phyloP scores from a whole-genome alignment of 2,888 invertebrate genomes.

The Hypercompe scribonia region DNA sequence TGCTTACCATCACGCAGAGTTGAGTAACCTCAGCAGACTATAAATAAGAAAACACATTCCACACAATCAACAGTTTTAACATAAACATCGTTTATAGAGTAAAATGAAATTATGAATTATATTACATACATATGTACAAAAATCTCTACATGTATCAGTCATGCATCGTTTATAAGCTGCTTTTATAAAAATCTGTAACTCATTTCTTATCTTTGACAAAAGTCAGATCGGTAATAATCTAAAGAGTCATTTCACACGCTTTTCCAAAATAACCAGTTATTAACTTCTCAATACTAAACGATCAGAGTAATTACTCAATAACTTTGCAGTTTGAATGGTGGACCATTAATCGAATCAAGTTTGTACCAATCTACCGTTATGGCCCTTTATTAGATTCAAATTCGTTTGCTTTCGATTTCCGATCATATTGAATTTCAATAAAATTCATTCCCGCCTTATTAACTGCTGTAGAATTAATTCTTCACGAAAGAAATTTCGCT shows the following conservation, averaged over 20 bases:
- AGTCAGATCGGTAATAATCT: background rate
- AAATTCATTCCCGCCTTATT: conserved; percentile 34
- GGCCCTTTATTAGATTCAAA: conserved; percentile 43
- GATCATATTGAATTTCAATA: conserved; percentile 47
- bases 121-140: too few relatives aligned
- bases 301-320: conserved; percentile 34
- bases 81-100: too few relatives aligned
- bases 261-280: conserved; percentile 16
- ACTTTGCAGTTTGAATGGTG: conserved; percentile 40
- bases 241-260: background rate
- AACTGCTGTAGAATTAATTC: conserved; percentile 28
- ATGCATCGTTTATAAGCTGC: background rate
- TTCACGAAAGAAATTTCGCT: conserved; percentile 2
- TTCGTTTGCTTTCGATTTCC: conserved; percentile 27
- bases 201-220: background rate
- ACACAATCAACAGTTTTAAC: too few relatives aligned
- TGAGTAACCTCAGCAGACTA: too few relatives aligned
- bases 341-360: conserved; percentile 50
- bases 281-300: conserved; percentile 25
- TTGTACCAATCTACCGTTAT: conserved; percentile 45
- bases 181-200: background rate
- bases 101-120: too few relatives aligned
- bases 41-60: too few relatives aligned
- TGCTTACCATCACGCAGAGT: too few relatives aligned
- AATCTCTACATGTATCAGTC: too few relatives aligned